These are phyloP conservation scores for Emmelina monodactyla DNA, from an alignment of 2,888 invertebrate genomes.

Conservation along the genomic window DNA sequence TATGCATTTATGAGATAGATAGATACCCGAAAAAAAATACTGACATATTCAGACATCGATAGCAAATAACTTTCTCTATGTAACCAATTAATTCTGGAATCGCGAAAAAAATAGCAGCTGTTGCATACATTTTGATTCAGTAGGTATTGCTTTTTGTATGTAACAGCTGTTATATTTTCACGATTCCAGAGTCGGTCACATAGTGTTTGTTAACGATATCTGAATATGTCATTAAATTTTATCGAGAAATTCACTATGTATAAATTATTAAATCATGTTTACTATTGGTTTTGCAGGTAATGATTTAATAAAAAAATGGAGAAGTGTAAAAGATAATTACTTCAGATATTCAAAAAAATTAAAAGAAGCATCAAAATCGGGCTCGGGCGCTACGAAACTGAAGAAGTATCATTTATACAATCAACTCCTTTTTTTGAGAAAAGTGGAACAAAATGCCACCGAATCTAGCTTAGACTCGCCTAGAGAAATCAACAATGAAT, in stretches of 20 bases:
- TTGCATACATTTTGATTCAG: neutral
- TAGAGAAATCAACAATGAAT: neutral
- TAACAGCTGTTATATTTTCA: neutral
- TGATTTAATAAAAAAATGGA: neutral
- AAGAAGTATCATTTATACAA: neutral
- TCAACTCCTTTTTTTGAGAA: neutral
- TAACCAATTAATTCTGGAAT: neutral
- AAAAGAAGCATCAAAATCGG: neutral
- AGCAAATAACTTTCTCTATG: constrained; percentile 5
- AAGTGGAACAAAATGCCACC: neutral
- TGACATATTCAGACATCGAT: constrained; percentile 4
- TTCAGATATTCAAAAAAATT: neutral
- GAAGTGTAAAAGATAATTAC: constrained; percentile 4
- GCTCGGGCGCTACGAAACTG: neutral
- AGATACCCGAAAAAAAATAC: neutral
- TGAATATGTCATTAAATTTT: neutral
- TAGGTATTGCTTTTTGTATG: neutral
- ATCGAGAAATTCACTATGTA: neutral
- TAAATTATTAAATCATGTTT: neutral
- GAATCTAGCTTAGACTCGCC: neutral
- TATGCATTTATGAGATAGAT: constrained; percentile 2
- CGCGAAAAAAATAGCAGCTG: neutral
- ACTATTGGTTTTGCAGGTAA: neutral
- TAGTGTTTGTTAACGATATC: neutral
- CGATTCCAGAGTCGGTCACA: too few species aligned